Percentiles rank a stretch among this genome's conserved stretches.
Evolutionary conservation across 2,888 invertebrate species (phyloP).

Genomic region (Athalia rosae): DNA sequence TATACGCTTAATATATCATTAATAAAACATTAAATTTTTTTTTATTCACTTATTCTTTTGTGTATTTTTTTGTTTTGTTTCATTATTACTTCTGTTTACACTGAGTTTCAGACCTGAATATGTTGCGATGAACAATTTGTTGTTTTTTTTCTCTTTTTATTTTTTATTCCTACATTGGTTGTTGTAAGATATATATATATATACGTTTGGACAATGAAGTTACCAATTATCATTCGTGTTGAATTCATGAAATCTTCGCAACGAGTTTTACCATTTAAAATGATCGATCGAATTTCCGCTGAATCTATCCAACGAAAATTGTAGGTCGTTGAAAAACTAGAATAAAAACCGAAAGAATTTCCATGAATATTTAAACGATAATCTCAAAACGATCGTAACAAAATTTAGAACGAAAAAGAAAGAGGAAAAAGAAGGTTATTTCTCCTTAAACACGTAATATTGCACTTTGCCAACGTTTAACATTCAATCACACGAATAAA

Average conservation of each 20-base stretch:
- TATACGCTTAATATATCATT: constrained; percentile 57
- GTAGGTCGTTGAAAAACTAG: no score
- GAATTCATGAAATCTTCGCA: neutral
- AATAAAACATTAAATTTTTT: constrained; percentile 62
- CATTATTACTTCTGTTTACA: constrained; percentile 54
- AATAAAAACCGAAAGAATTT: no score
- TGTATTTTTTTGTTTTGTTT: constrained; percentile 7
- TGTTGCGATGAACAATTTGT: constrained; percentile 66
- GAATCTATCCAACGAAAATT: no score
- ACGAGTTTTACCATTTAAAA: no score
- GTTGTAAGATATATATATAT: neutral
- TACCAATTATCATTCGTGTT: neutral
- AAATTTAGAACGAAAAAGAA: no score
- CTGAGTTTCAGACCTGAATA: constrained; percentile 70
- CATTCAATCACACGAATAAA: constrained; percentile 13
- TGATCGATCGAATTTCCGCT: no score
- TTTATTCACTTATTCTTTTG: constrained; percentile 44
- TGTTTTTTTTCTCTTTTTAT: constrained; percentile 60
- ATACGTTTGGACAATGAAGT: neutral
- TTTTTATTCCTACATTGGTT: constrained; percentile 55
- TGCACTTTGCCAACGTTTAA: constrained; percentile 38
- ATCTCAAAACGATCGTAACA: no score
- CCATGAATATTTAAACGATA: no score
- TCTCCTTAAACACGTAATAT: constrained; percentile 41
- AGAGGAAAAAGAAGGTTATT: neutral